phyloP scores from a whole-genome alignment of 2,113 vertebrate genomes.

The Catharus bicknelli region DNA sequence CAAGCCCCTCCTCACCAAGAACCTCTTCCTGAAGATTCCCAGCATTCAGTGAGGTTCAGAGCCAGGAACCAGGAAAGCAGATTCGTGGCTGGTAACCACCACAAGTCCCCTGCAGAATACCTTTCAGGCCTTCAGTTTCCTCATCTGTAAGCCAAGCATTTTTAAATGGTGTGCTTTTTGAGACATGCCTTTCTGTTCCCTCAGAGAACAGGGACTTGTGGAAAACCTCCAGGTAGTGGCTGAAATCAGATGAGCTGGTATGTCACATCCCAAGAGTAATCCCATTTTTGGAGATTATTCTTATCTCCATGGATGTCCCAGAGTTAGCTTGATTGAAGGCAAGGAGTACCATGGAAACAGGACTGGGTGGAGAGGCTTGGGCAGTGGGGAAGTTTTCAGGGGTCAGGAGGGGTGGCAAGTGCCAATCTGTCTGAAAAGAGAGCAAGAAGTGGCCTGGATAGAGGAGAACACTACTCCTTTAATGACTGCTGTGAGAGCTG shows the following conservation, averaged over 20 bases:
- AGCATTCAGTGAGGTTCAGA: background rate
- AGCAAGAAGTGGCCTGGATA: background rate
- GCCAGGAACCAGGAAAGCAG: background rate
- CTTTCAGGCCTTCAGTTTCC: background rate
- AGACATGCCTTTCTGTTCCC: background rate
- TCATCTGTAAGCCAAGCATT: background rate
- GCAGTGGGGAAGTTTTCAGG: background rate
- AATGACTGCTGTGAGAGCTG: background rate
- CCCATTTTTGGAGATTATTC: rapidly evolving
- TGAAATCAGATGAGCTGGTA: background rate
- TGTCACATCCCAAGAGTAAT: background rate
- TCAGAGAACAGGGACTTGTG: background rate
- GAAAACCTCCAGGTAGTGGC: background rate
- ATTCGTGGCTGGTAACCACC: background rate
- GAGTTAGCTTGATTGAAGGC: background rate
- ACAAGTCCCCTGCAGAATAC: background rate
- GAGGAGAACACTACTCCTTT: background rate
- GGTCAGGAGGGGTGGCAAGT: background rate
- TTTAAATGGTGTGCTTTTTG: background rate
- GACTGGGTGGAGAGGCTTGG: background rate
- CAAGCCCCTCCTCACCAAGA: background rate
- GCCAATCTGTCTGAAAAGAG: background rate
- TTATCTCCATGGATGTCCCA: background rate
- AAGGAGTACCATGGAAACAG: background rate
- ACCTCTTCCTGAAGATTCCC: background rate